These are phyloP conservation scores for Leptosomus discolor DNA, from an alignment of 2,113 vertebrate species.

Conservation along the genomic window DNA sequence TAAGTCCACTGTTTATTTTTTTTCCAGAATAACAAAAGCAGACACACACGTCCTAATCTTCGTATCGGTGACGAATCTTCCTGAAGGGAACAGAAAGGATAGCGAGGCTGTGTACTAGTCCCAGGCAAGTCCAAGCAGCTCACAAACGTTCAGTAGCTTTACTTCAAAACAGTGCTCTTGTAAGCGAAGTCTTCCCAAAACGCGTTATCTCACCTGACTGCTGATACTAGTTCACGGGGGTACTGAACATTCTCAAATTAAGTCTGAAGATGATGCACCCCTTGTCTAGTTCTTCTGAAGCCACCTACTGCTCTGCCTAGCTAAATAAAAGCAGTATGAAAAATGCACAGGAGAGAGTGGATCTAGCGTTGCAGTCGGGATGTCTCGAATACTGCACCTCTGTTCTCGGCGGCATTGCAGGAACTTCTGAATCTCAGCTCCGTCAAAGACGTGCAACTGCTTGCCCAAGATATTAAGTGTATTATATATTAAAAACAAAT, in stretches of 20 bases:
- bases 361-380: neutral
- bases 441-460: neutral
- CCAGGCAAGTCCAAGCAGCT: neutral
- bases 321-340: neutral
- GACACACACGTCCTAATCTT: neutral
- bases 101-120: neutral
- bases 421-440: neutral
- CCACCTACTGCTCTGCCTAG: neutral
- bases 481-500: neutral
- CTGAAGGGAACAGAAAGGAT: neutral
- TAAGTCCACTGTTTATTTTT: neutral
- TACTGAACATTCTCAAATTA: neutral
- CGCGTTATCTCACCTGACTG: neutral
- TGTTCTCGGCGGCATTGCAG: neutral
- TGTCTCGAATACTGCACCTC: neutral
- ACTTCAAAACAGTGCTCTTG: neutral
- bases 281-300: neutral
- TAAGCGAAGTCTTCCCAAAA: neutral
- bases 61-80: neutral
- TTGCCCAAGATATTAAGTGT: neutral
- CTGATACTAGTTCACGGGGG: neutral
- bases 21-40: neutral
- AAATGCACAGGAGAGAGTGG: rapidly evolving
- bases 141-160: neutral
- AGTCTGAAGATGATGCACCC: neutral